phyloP scores from a whole-genome alignment of 64 coral and sea anemone species.

The Pocillopora damicornis region DNA sequence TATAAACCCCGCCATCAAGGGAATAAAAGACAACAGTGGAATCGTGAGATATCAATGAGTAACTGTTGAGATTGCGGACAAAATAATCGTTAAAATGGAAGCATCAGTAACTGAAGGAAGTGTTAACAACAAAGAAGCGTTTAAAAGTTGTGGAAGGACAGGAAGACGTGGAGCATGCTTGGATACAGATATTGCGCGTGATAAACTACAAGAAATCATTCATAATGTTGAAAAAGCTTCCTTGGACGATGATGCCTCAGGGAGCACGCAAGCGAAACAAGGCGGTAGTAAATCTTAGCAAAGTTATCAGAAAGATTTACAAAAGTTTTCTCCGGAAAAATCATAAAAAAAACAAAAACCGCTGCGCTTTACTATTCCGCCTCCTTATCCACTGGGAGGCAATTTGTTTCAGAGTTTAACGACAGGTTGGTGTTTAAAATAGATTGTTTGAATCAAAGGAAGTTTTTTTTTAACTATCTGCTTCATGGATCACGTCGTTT shows the following conservation, averaged over 20 bases:
- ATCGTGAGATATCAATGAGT: not conserved
- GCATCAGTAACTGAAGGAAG: not conserved
- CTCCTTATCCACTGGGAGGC: not conserved
- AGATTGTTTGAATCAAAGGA: not conserved
- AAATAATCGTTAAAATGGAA: constrained; percentile 10
- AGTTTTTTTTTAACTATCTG: not conserved
- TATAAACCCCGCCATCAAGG: not conserved
- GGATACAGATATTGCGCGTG: constrained; percentile 32
- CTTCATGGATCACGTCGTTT: not conserved
- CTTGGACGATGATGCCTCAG: not conserved
- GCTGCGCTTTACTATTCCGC: not conserved
- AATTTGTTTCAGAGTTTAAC: not conserved
- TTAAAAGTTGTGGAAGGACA: constrained; percentile 59
- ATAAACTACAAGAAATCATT: constrained; percentile 60
- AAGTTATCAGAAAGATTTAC: not conserved
- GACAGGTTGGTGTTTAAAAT: not conserved
- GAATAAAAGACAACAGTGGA: not conserved
- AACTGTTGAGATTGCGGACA: not conserved
- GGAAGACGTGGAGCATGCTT: constrained; percentile 58
- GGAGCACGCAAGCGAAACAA: constrained; percentile 14
- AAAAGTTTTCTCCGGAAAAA: not conserved
- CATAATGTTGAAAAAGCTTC: constrained; percentile 32
- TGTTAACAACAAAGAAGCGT: constrained; percentile 24
- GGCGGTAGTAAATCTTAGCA: constrained; percentile 21
- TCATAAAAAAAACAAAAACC: not conserved